phyloP scores from a whole-genome alignment of 2,797 vertebrate genomes.

The Poecilia wingei region DNA sequence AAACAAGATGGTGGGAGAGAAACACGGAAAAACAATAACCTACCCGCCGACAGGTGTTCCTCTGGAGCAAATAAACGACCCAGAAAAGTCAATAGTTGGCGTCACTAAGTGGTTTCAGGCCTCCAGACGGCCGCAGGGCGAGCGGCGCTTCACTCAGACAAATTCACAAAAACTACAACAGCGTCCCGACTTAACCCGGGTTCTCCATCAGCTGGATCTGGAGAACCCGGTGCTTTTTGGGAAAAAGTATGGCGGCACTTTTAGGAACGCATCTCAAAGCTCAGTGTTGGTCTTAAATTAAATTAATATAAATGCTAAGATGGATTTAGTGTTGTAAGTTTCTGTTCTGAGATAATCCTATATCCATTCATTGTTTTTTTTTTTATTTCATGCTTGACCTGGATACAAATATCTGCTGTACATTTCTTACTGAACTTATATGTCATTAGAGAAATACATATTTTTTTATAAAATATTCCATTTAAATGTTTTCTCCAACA shows the following conservation, averaged over 20 bases:
- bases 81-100: conserved; percentile 71
- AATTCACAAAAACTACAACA: neutral
- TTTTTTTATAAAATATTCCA: neutral
- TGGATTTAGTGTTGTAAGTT: neutral
- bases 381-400: neutral
- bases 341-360: neutral
- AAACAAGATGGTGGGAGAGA: conserved; percentile 25
- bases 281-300: neutral
- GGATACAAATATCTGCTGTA: neutral
- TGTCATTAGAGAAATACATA: neutral
- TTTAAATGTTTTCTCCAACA: neutral
- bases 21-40: conserved; percentile 25
- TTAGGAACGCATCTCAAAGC: neutral
- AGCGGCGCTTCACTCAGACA: conserved; percentile 5
- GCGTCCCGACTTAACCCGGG: neutral
- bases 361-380: neutral
- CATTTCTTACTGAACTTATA: neutral
- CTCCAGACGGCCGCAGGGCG: conserved; percentile 14
- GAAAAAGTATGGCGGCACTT: neutral
- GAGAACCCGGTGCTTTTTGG: neutral
- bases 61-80: conserved; percentile 66
- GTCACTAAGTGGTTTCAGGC: conserved; percentile 53
- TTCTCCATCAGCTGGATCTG: neutral
- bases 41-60: conserved; percentile 71
- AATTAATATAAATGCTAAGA: neutral